Evolutionary conservation across 2,113 vertebrate genomes (phyloP).

Genomic region (Eonycteris spelaea): DNA sequence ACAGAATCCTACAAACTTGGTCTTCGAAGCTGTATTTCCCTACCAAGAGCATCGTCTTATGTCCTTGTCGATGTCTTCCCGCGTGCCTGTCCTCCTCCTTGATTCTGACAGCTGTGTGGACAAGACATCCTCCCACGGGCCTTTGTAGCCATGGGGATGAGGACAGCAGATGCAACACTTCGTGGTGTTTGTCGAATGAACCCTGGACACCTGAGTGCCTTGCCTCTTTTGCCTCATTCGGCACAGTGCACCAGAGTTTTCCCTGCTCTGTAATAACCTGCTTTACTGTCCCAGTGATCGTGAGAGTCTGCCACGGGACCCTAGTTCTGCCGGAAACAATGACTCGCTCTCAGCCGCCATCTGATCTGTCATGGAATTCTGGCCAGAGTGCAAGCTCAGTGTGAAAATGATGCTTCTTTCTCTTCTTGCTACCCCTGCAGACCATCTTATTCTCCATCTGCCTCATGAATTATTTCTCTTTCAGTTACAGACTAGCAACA

Average conservation of each 20-base stretch:
- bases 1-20: neutral
- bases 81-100: neutral
- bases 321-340: neutral
- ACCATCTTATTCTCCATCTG: neutral
- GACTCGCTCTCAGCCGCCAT: neutral
- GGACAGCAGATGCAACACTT: neutral
- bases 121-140: neutral
- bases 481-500: neutral
- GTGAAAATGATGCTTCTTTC: neutral
- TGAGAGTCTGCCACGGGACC: neutral
- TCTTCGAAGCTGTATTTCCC: neutral
- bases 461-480: neutral
- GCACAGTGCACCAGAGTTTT: neutral
- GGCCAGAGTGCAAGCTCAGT: fast-evolving
- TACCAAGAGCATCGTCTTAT: neutral
- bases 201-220: neutral
- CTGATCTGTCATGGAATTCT: neutral
- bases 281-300: neutral
- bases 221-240: neutral
- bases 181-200: neutral
- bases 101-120: neutral
- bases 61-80: neutral
- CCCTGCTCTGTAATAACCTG: neutral
- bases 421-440: neutral
- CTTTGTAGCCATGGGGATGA: neutral